A percentile compares a stretch with the other conserved stretches of the same genome.
These are phyloP conservation scores for Furcula furcula DNA, from an alignment of 2,888 invertebrate species.

Conservation along the genomic window DNA sequence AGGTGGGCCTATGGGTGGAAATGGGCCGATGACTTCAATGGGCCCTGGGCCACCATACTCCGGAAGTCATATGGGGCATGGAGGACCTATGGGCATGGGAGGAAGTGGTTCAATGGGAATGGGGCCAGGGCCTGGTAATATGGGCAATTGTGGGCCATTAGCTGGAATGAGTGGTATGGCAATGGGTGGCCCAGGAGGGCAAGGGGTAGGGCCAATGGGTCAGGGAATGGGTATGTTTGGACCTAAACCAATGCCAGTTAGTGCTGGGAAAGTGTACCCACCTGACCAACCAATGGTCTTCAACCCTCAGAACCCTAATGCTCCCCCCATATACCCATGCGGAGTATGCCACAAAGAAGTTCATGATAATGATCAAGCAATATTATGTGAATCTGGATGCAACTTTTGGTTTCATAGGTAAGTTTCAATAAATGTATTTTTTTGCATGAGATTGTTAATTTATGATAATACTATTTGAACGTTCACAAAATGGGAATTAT, in stretches of 20 bases:
- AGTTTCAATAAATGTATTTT: conserved; percentile 8
- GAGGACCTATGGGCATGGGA: conserved; percentile 78
- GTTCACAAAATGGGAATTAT: too few relatives aligned
- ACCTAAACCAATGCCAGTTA: conserved; percentile 95
- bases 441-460: conserved; percentile 5
- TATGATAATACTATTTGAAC: too few relatives aligned
- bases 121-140: conserved; percentile 73
- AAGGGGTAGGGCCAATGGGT: conserved; percentile 82
- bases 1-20: conserved; percentile 81
- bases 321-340: conserved; percentile 98
- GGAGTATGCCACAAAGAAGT: conserved; percentile 99
- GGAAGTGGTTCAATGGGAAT: conserved; percentile 72
- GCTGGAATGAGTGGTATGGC: conserved; percentile 80
- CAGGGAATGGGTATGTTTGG: conserved; percentile 85
- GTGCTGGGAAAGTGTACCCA: conserved; percentile 96
- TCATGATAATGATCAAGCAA: conserved; percentile 99
- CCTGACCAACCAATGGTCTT: conserved; percentile 98
- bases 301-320: conserved; percentile 98
- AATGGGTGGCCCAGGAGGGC: conserved; percentile 77
- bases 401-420: conserved; percentile 99
- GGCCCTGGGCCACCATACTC: conserved; percentile 73
- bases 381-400: conserved; percentile 98
- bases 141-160: conserved; percentile 75
- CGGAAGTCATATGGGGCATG: conserved; percentile 77
- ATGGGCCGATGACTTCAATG: conserved; percentile 76